phyloP scores from a whole-genome alignment of 2,797 vertebrate species.

The Valencia hispanica region DNA sequence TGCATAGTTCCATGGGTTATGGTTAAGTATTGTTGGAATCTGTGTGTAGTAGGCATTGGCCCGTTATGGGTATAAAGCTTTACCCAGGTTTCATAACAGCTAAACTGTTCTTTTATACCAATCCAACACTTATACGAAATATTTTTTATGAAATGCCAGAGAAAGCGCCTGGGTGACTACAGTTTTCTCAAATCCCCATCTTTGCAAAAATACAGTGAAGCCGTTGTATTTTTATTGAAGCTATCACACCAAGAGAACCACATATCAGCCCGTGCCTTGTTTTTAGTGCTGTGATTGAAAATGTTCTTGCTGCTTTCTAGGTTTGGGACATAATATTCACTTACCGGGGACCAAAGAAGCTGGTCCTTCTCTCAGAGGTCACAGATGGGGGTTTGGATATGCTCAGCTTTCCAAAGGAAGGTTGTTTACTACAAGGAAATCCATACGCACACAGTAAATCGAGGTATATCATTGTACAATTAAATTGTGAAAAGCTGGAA shows the following conservation, averaged over 20 bases:
- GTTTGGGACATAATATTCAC: slow-evolving; percentile 9
- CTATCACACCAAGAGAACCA: neutral
- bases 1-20: neutral
- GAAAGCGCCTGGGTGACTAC: no score
- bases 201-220: neutral
- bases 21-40: neutral
- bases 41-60: neutral
- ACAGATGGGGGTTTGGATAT: slow-evolving; percentile 82
- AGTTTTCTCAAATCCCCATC: no score
- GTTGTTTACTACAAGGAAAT: slow-evolving; percentile 81
- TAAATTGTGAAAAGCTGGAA: neutral
- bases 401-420: slow-evolving; percentile 87
- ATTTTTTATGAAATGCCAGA: no score
- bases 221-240: neutral
- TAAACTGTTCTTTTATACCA: no score
- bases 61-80: neutral
- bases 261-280: neutral
- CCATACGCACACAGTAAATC: neutral
- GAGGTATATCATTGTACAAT: neutral
- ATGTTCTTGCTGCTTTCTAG: neutral
- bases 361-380: slow-evolving; percentile 89
- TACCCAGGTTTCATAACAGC: no score
- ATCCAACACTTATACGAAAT: no score
- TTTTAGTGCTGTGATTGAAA: neutral
- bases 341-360: slow-evolving; percentile 84